phyloP scores from a whole-genome alignment of 2,888 invertebrate genomes.

The Eupeodes latifasciatus region DNA sequence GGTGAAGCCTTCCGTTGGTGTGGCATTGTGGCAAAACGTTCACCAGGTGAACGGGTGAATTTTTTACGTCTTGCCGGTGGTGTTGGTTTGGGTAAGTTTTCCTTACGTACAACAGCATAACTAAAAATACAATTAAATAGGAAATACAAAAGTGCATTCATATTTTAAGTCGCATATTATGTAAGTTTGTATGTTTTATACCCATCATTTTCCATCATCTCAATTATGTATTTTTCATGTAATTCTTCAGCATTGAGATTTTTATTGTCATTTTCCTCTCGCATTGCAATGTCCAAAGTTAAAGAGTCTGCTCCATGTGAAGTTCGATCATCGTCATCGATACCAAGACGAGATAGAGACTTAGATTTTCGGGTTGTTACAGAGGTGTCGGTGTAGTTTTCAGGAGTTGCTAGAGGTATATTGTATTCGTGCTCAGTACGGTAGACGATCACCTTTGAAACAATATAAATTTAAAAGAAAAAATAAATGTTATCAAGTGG shows the following conservation, averaged over 20 bases:
- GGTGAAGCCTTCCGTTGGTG: slow-evolving; percentile 83
- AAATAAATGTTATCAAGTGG: not conserved
- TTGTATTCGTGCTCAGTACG: slow-evolving; percentile 88
- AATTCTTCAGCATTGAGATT: slow-evolving; percentile 72
- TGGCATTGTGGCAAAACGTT: slow-evolving; percentile 90
- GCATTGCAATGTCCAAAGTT: slow-evolving; percentile 83
- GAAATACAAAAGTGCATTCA: slow-evolving; percentile 22
- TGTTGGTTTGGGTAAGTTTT: slow-evolving; percentile 86
- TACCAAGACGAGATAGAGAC: slow-evolving; percentile 85
- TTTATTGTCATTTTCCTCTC: slow-evolving; percentile 77
- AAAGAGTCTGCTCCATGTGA: slow-evolving; percentile 90
- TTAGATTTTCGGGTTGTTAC: slow-evolving; percentile 85
- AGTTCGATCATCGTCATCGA: slow-evolving; percentile 88
- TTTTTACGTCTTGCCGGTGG: slow-evolving; percentile 87
- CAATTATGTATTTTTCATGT: slow-evolving; percentile 81
- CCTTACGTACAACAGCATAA: slow-evolving; percentile 92
- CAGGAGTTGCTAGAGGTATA: slow-evolving; percentile 86
- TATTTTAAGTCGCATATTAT: too few relatives aligned
- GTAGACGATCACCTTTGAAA: slow-evolving; percentile 86
- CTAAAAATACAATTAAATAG: slow-evolving; percentile 84
- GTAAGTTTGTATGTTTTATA: slow-evolving; percentile 75
- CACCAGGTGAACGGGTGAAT: slow-evolving; percentile 86
- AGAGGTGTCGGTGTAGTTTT: slow-evolving; percentile 85
- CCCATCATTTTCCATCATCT: slow-evolving; percentile 84
- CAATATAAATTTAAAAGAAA: slow-evolving; percentile 79